Evolutionary conservation across 2,113 vertebrate genomes (phyloP).

Genomic region (Rhabdomys dilectus): DNA sequence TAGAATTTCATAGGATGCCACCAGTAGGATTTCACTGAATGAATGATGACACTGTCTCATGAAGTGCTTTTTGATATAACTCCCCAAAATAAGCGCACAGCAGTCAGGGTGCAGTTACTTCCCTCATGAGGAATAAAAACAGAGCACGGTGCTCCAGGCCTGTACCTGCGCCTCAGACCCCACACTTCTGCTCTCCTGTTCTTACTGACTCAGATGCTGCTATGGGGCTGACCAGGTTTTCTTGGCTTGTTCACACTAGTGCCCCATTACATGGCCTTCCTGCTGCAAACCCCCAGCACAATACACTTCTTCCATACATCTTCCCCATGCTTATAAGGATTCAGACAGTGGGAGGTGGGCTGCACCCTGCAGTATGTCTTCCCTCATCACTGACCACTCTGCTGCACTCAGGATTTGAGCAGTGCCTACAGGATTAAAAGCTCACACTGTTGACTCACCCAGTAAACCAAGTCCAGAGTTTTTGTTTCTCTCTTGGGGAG

Average conservation of each 20-base stretch:
- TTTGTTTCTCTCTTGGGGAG: conserved; percentile 65
- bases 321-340: neutral
- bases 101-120: accelerated
- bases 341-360: neutral
- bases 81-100: accelerated
- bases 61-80: neutral
- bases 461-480: conserved; percentile 2
- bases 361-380: neutral
- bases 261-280: neutral
- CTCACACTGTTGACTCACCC: neutral
- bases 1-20: neutral
- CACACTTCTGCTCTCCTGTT: neutral
- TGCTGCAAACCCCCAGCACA: no score
- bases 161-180: neutral
- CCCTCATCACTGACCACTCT: neutral
- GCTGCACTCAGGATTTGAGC: neutral
- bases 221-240: no score
- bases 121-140: accelerated
- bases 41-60: accelerated
- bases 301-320: accelerated
- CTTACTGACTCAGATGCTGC: neutral
- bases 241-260: neutral
- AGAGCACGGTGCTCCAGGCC: neutral
- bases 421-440: neutral
- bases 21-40: neutral